A percentile compares a stretch with the other conserved stretches of the same genome.
Evolutionary conservation across 2,888 invertebrate species (phyloP).

Genomic region (Caenorhabditis wallacei): DNA sequence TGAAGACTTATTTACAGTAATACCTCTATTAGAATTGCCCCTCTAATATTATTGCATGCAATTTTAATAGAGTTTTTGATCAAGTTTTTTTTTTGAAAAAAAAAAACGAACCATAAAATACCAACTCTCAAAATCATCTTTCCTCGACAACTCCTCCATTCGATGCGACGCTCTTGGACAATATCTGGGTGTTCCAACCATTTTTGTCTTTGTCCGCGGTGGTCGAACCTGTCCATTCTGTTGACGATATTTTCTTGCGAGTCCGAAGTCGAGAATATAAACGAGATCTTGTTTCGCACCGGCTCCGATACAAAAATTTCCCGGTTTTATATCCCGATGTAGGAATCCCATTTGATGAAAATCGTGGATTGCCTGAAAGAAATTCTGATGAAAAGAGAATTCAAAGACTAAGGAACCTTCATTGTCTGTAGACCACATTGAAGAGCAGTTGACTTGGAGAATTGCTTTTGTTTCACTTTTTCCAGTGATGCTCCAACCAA

Average conservation of each 20-base stretch:
- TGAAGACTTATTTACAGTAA: no score
- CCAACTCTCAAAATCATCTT: conserved; percentile 66
- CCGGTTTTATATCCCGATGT: conserved; percentile 66
- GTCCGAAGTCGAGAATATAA: conserved; percentile 61
- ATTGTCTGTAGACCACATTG: conserved; percentile 53
- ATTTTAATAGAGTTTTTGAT: no score
- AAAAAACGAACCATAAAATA: conserved; percentile 41
- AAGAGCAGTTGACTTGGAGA: conserved; percentile 49
- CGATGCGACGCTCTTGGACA: conserved; percentile 61
- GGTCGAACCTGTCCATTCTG: conserved; percentile 44
- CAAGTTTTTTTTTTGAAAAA: no score
- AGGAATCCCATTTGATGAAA: conserved; percentile 58
- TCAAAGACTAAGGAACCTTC: not conserved
- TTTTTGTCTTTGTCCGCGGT: conserved; percentile 48
- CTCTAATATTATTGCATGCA: no score
- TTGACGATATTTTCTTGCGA: conserved; percentile 52
- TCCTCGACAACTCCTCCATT: conserved; percentile 44
- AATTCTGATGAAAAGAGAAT: no score
- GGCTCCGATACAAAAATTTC: conserved; percentile 55
- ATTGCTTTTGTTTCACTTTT: conserved; percentile 33
- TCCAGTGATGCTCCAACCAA: conserved; percentile 59
- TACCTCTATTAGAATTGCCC: no score
- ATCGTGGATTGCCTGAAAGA: conserved; percentile 49
- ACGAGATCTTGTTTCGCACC: conserved; percentile 19
- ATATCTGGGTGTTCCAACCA: conserved; percentile 62